Evolutionary conservation across 2,888 invertebrate species (phyloP), one percentile per base, ranked within the genome.

Genomic region (Fragum whitleyi): DNA sequence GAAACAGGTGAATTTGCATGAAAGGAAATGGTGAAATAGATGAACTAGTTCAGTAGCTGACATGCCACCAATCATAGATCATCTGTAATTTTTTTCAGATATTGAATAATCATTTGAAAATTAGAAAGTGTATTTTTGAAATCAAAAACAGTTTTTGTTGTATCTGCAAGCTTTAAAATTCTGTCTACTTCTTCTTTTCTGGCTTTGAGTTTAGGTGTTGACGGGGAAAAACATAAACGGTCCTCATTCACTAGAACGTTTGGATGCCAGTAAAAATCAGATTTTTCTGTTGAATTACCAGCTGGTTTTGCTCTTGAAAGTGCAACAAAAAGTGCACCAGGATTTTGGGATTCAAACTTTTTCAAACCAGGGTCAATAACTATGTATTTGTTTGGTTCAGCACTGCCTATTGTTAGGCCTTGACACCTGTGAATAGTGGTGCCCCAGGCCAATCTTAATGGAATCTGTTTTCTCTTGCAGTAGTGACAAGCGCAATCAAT

Each of bases 221-320:
- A 53, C 29, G 79, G 81, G 26, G 6, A 28, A 61, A 77, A 72
- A 51, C 84, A 82, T 14, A 86, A 21, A 21, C 84, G 67, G 21
- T 84, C 84, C 42, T 80, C 68, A 65, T 84, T 86, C 0, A 82
- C 77, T 26, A 82, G 67, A 21, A 79, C 57, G 19, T 42, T 26
- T 28, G 80, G 79, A 72, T 86, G 78, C 84, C 82, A 86, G 11
- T 77, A 80, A 79, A 86, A 84, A 65, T 86, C 86, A 11, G 81
- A 82, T 26, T 57, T n/a, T 28, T n/a, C 29, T 21, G 6, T 32
- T 7, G 32, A n/a, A 53, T 65, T 53, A 7, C 85, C 86, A 23
- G 81, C 55, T 59, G 77, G 39, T 71, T 83, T 85, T 28, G 86
- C 83, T 16, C 81, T 26, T 11, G 84, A 86, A 0, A 86, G 67